Evolutionary conservation across 2,888 invertebrate species (phyloP).

Genomic region (Electrophaes corylata): DNA sequence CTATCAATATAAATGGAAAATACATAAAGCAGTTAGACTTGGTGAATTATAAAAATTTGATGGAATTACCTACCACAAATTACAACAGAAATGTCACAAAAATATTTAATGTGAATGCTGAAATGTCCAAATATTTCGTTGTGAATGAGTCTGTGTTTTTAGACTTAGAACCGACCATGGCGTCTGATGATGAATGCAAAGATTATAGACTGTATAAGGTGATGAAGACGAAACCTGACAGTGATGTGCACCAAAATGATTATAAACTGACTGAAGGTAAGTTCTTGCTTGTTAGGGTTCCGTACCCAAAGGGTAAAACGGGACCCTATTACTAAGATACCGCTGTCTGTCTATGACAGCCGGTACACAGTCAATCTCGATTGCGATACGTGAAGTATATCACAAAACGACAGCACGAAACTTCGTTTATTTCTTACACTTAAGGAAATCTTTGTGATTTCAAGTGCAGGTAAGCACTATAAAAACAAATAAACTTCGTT

Average conservation of each 20-base stretch:
- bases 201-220: conserved; percentile 18
- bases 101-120: background rate
- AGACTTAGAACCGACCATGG: background rate
- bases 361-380: too few relatives aligned
- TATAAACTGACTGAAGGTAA: conserved; percentile 20
- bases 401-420: too few relatives aligned
- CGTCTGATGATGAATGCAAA: background rate
- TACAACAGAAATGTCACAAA: background rate
- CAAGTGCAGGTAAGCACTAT: too few relatives aligned
- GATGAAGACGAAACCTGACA: background rate
- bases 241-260: conserved; percentile 5
- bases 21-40: background rate
- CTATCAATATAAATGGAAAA: background rate
- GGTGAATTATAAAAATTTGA: background rate
- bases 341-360: too few relatives aligned
- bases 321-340: too few relatives aligned
- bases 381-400: too few relatives aligned
- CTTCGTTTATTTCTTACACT: too few relatives aligned
- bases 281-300: too few relatives aligned
- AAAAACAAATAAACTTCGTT: too few relatives aligned
- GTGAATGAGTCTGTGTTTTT: conserved; percentile 9
- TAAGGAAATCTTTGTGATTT: too few relatives aligned
- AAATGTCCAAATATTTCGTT: conserved; percentile 4
- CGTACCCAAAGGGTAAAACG: too few relatives aligned
- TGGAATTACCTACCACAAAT: background rate